Conservation (phyloP, 2,797 vertebrate species). For the Malurus leucopterus region DNA sequence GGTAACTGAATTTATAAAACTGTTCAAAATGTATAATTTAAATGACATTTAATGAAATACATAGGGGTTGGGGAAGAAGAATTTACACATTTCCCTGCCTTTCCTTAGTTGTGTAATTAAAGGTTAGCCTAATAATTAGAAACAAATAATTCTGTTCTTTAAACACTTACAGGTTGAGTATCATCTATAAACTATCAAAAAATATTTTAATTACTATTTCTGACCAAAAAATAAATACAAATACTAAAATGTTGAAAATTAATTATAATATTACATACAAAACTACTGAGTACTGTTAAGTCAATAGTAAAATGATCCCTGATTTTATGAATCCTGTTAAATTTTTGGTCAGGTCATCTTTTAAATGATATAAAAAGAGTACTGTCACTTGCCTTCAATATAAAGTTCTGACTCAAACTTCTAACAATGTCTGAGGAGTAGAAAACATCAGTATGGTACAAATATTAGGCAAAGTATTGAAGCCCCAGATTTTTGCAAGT, state of each 20-base stretch:
- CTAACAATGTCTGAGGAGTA: conserved; percentile 70
- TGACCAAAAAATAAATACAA: conserved; percentile 81
- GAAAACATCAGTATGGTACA: conserved; percentile 70
- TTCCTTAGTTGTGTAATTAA: conserved; percentile 75
- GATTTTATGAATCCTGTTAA: conserved; percentile 79
- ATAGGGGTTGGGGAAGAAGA: conserved; percentile 66
- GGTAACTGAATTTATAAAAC: conserved; percentile 76
- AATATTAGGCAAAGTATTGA: conserved; percentile 64
- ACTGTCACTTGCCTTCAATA: conserved; percentile 73
- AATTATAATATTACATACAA: conserved; percentile 81
- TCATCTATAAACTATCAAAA: conserved; percentile 82
- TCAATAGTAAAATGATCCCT: conserved; percentile 85
- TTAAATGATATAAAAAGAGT: conserved; percentile 77
- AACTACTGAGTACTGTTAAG: conserved; percentile 80
- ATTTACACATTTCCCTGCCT: conserved; percentile 78
- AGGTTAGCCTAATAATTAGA: conserved; percentile 76
- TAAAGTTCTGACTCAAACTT: conserved; percentile 72
- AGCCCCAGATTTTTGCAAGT: conserved; percentile 63
- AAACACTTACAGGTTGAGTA: conserved; percentile 75
- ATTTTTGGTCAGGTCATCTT: conserved; percentile 81
- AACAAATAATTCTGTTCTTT: conserved; percentile 74
- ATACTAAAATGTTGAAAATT: conserved; percentile 81
- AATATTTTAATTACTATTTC: conserved; percentile 83
- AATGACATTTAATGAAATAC: conserved; percentile 69
- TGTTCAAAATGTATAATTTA: conserved; percentile 73